Evolutionary conservation across 2,888 invertebrate species (phyloP), one percentile per base, ranked within the genome.

Genomic region (Ectemnius cavifrons): DNA sequence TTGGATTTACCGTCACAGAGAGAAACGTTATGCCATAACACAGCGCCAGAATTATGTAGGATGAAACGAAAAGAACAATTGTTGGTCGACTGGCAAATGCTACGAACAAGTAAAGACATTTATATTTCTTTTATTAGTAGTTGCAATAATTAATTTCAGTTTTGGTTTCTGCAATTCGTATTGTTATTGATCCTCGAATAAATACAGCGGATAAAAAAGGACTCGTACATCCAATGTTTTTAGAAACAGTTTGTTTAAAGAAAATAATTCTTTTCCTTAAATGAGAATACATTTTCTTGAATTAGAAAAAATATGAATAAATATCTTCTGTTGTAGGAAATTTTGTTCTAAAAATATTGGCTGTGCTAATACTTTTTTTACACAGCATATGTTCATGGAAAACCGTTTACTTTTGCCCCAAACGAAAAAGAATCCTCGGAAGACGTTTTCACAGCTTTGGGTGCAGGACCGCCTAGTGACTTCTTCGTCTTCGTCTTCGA

Each of bases 1-100:
- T 94, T 0, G 99, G 98, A 89, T 98, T 95, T 0, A 97, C 95
- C 0, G 97, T 97, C 0, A 99, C 93, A 74, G 94, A 91, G 78
- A 98, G 90, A 68, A 92, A 92, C 0, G 92, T 71, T 11, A 95
- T 92, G n/a, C 98, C 98, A 79, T 93, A 94, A 3, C 94, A 92
- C 72, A 97, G 91, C 0, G 92, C 92, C 6, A 94, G 86, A 28
- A 94, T 92, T 0, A 94, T 70, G 92, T 95, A 94, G 0, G 94
- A 92, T 27, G 93, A 93, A 8, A 95, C 71, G 85, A 94, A 92
- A 16, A 97, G 89, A 1, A 95, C 92, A 13, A 94, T 77, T 0
- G 93, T 88, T 0, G 96, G 95, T 86, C 95, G 92, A 52, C 91
- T 92, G 0, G 97, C 95, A 84, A 96, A 95, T 75, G 92, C 94